phyloP scores from a whole-genome alignment of 2,797 vertebrate species.

The Catostomus latipinnis region DNA sequence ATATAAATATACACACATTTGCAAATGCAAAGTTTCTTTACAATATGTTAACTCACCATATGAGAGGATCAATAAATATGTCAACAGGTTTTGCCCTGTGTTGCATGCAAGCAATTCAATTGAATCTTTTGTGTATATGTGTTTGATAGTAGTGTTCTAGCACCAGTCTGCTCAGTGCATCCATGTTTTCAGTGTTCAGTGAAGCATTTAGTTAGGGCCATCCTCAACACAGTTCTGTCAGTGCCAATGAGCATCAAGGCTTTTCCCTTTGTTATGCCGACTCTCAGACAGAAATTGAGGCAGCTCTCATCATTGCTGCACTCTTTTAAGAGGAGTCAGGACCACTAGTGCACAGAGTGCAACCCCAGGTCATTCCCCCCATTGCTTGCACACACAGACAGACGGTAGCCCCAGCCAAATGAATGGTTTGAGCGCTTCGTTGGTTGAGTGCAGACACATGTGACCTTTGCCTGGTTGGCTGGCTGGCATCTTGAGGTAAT shows the following conservation, averaged over 20 bases:
- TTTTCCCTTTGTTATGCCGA: conserved; percentile 64
- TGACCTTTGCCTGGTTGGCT: conserved; percentile 73
- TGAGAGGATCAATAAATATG: conserved; percentile 30
- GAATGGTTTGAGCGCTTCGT: conserved; percentile 60
- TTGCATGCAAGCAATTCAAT: conserved; percentile 52
- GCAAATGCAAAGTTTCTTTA: neutral
- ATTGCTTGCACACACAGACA: neutral
- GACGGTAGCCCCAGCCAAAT: conserved; percentile 30
- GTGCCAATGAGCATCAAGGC: conserved; percentile 73
- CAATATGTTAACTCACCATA: neutral
- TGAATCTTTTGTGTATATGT: conserved; percentile 54
- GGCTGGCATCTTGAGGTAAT: conserved; percentile 64
- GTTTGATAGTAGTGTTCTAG: conserved; percentile 61
- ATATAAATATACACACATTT: neutral
- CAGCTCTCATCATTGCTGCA: conserved; percentile 50
- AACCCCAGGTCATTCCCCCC: conserved; percentile 43
- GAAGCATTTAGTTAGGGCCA: conserved; percentile 76
- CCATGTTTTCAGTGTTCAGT: conserved; percentile 51
- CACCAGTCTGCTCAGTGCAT: conserved; percentile 63
- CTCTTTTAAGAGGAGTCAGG: conserved; percentile 65
- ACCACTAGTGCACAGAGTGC: conserved; percentile 47
- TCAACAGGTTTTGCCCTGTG: conserved; percentile 28
- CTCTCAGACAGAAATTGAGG: conserved; percentile 50
- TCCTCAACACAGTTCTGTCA: conserved; percentile 77
- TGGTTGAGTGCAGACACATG: conserved; percentile 60